Percentiles rank a stretch among this genome's conserved stretches.
Evolutionary conservation across 2,797 vertebrate species (phyloP).

Genomic region (Clarias laeviceps): DNA sequence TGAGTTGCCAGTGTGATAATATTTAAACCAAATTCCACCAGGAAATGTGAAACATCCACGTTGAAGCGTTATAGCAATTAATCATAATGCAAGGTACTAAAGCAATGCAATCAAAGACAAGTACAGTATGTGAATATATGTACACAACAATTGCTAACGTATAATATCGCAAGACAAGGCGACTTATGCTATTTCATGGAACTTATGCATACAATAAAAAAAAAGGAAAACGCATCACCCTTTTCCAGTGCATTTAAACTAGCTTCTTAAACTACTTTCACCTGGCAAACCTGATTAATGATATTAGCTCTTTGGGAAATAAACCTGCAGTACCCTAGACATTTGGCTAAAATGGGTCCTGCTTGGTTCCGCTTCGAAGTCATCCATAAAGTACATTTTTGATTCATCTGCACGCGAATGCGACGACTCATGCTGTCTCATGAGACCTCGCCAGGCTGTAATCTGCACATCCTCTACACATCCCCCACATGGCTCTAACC

Average conservation of each 20-base stretch:
- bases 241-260: not conserved
- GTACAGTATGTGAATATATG: not conserved
- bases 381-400: not conserved
- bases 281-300: not conserved
- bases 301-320: not conserved
- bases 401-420: not conserved
- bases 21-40: not conserved
- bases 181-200: too few relatives aligned
- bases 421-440: conserved; percentile 8
- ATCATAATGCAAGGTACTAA: not conserved
- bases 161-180: not conserved
- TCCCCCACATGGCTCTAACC: not conserved
- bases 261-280: not conserved
- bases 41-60: not conserved
- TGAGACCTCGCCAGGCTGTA: conserved; percentile 12
- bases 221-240: not conserved
- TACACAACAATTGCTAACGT: not conserved
- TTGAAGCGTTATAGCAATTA: not conserved
- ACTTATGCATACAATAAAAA: not conserved
- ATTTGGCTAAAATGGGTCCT: not conserved
- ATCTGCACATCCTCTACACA: conserved; percentile 19
- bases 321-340: not conserved
- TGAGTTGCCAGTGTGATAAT: not conserved
- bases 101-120: not conserved
- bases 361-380: not conserved